A percentile compares a stretch with the other conserved stretches of the same genome.
phyloP scores from a whole-genome alignment of 2,797 vertebrate genomes.

The Xyrichtys novacula region DNA sequence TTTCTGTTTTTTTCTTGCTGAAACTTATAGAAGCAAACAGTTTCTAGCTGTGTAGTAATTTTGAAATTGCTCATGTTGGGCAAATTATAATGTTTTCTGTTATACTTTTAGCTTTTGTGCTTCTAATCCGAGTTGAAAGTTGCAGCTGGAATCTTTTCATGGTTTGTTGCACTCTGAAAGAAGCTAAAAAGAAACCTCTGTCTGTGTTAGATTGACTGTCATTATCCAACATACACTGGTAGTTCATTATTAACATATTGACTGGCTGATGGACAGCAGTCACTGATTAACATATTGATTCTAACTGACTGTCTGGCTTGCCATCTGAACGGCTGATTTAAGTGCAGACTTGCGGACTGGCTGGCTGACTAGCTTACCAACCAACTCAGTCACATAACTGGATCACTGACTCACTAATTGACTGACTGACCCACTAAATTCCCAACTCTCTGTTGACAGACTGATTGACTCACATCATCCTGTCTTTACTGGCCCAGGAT shows the following conservation, averaged over 20 bases:
- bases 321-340: conserved; percentile 69
- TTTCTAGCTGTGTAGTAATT: conserved; percentile 78
- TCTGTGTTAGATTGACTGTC: conserved; percentile 47
- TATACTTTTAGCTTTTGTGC: neutral
- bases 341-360: conserved; percentile 59
- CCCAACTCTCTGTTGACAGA: conserved; percentile 60
- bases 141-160: conserved; percentile 28
- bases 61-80: neutral
- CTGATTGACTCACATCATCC: conserved; percentile 70
- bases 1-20: conserved; percentile 57
- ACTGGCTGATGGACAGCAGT: conserved; percentile 71
- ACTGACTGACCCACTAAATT: conserved; percentile 74
- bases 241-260: conserved; percentile 53
- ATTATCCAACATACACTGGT: conserved; percentile 56
- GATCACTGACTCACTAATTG: conserved; percentile 73
- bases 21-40: conserved; percentile 69
- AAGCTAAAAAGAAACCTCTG: conserved; percentile 49
- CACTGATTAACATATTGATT: conserved; percentile 77
- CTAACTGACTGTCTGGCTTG: conserved; percentile 69
- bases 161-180: conserved; percentile 35
- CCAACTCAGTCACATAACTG: conserved; percentile 52
- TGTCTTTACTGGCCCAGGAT: conserved; percentile 49
- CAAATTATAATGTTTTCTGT: conserved; percentile 19
- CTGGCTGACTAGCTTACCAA: conserved; percentile 64
- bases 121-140: conserved; percentile 15